Evolutionary conservation across 2,888 invertebrate genomes (phyloP), one percentile per base, ranked within the genome.

Genomic region (Podotricha telesiphe): DNA sequence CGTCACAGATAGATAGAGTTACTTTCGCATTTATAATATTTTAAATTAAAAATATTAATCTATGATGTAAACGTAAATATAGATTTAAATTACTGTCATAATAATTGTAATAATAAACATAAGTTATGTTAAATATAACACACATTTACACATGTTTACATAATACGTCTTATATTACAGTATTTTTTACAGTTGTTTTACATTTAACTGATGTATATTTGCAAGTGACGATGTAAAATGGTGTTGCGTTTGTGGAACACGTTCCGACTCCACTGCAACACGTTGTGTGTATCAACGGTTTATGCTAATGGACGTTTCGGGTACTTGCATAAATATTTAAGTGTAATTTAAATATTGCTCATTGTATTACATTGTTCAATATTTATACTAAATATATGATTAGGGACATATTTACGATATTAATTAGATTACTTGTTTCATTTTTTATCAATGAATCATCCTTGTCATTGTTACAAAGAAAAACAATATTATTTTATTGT

Each of bases 221-320:
- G 22, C 45, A 28, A 59, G 59, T 59, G 59, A 59, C 45, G 58
- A 59, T 67, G 70, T 70, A 59, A 70, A 70, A 51, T 48, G 47
- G 15, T 69, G 56, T 70, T 64, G 58, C 67, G 51, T 70, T 58
- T 58, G 47, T 51, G 58, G 59, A 59, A 70, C 67, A 67, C 47
- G 64, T 51, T 67, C 48, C 66, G 34, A 62, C 56, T 69, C 50
- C 62, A 50, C 61, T 11, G 48, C 42, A 47, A 59, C 67, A 70
- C 67, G 47, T 34, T 42, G 64, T 67, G 67, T 42, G 62, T 67
- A 51, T 51, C 28, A 40, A 61, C 67, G 22, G 40, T 62, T 62
- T 62, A 62, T 34, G 45, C 45, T 61, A 67, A 67, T 67, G 47
- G 48, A 19, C 17, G 55, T 68, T 62, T 48, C 34, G 13, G 37